Conservation (phyloP, 2,888 invertebrate genomes). For the Falcaria lacertinaria region DNA sequence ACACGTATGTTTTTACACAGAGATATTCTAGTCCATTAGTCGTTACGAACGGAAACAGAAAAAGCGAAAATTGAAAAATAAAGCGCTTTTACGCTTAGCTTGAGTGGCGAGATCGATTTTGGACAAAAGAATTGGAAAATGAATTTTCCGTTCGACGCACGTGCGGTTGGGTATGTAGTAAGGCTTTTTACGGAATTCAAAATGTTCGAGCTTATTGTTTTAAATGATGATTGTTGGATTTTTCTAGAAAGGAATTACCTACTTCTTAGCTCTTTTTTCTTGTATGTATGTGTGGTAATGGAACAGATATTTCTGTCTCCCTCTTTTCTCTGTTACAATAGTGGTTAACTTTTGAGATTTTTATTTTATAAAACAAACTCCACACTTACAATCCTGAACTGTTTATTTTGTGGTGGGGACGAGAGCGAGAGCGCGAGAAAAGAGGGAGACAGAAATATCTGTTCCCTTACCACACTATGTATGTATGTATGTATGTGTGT, state of each 20-base stretch:
- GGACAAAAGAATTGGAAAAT: conserved; percentile 22
- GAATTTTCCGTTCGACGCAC: conserved; percentile 10
- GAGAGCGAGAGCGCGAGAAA: too few relatives aligned
- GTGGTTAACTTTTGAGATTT: too few relatives aligned
- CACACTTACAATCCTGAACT: too few relatives aligned
- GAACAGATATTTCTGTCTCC: too few relatives aligned
- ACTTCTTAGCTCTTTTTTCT: too few relatives aligned
- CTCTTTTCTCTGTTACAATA: too few relatives aligned
- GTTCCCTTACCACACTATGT: too few relatives aligned
- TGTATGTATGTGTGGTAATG: too few relatives aligned
- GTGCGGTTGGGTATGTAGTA: conserved; percentile 13
- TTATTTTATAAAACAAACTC: too few relatives aligned
- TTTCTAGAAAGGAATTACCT: not conserved
- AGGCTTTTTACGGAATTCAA: conserved; percentile 17
- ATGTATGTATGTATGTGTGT: too few relatives aligned
- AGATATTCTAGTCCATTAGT: conserved; percentile 28
- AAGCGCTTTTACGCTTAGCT: conserved; percentile 16
- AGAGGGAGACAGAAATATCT: too few relatives aligned
- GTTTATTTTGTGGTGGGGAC: too few relatives aligned
- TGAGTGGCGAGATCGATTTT: conserved; percentile 27
- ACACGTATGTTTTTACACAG: conserved; percentile 27
- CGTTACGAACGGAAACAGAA: conserved; percentile 17
- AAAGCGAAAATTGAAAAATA: conserved; percentile 17
- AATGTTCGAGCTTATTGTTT: not conserved
- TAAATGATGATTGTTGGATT: not conserved